Conservation (phyloP, 35 echinoderm and acorn worm species). For the Patiria miniata region DNA sequence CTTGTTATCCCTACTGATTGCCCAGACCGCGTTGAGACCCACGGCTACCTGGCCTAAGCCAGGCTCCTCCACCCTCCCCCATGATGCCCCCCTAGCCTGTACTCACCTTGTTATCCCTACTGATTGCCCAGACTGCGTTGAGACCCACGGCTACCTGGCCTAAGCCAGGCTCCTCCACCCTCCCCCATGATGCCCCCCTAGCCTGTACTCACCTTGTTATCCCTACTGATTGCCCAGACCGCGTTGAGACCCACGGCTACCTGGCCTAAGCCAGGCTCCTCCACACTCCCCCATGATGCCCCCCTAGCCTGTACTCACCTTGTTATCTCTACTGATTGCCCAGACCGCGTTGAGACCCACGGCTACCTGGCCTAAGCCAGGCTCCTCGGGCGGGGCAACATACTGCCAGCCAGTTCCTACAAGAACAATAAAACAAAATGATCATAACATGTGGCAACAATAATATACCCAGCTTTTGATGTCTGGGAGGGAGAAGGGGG, state of each 20-base stretch:
- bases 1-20: conserved; percentile 73
- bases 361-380: conserved; percentile 50
- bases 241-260: conserved; percentile 82
- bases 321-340: conserved; percentile 80
- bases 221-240: conserved; percentile 83
- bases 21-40: conserved; percentile 88
- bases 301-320: conserved; percentile 38
- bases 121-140: conserved; percentile 85
- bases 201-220: conserved; percentile 57
- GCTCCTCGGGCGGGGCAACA: conserved; percentile 57
- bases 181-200: too few relatives aligned
- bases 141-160: conserved; percentile 63
- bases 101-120: conserved; percentile 79
- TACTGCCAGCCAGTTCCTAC: conserved; percentile 83
- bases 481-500: too few relatives aligned
- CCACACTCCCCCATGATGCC: neutral
- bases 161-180: conserved; percentile 44
- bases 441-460: too few relatives aligned
- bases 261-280: conserved; percentile 38
- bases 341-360: conserved; percentile 88
- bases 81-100: too few relatives aligned
- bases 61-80: too few relatives aligned
- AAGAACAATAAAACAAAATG: conserved; percentile 2
- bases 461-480: too few relatives aligned
- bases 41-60: conserved; percentile 60